phyloP scores from a whole-genome alignment of 1,140 invertebrate genomes.

The Proctacanthus coquilletti region DNA sequence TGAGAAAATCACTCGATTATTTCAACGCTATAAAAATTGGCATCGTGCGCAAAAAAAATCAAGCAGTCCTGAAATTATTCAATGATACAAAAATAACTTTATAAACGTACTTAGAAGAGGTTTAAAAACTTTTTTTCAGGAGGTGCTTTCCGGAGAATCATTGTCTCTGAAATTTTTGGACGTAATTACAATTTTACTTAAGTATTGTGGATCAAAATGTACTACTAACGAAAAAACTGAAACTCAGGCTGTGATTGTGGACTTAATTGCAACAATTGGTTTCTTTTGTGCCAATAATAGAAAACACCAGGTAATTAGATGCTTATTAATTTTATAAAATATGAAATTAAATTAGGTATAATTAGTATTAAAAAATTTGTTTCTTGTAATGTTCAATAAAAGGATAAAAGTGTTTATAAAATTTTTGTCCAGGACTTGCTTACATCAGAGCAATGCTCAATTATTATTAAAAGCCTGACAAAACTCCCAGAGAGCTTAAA shows the following conservation, averaged over 20 bases:
- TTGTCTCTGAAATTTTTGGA: slow-evolving; percentile 77
- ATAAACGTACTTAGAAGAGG: slow-evolving; percentile 12
- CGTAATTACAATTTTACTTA: slow-evolving; percentile 68
- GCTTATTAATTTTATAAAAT: no score
- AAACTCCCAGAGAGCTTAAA: slow-evolving; percentile 36
- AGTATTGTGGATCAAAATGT: slow-evolving; percentile 50
- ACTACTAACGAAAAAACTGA: slow-evolving; percentile 26
- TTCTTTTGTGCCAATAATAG: slow-evolving; percentile 37
- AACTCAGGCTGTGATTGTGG: slow-evolving; percentile 35
- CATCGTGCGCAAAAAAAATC: no score
- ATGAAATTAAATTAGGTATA: no score
- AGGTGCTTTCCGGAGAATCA: slow-evolving; percentile 67
- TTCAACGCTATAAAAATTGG: no score
- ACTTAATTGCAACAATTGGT: slow-evolving; percentile 36
- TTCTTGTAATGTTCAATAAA: no score
- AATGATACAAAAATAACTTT: no score
- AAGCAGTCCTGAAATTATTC: no score
- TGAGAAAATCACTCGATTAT: no score
- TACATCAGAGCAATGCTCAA: slow-evolving; percentile 20
- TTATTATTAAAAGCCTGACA: slow-evolving; percentile 23
- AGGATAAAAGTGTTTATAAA: neutral
- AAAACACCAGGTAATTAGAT: slow-evolving; percentile 30
- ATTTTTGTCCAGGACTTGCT: slow-evolving; percentile 15
- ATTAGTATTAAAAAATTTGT: no score
- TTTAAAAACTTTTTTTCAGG: slow-evolving; percentile 40